phyloP scores from a whole-genome alignment of 1,140 invertebrate species.

The Bombyx mandarina region DNA sequence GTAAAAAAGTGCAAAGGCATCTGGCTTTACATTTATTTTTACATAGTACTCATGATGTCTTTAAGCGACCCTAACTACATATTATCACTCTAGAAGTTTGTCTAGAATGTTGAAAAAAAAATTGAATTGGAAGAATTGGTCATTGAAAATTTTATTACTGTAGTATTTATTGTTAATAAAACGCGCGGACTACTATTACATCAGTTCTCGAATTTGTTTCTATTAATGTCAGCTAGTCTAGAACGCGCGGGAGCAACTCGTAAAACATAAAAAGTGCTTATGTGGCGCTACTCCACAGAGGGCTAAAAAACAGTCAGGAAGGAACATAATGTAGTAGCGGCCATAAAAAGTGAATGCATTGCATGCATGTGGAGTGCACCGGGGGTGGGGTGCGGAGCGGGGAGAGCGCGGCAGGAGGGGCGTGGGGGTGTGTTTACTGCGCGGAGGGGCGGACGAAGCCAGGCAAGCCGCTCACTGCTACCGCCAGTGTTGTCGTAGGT shows the following conservation, averaged over 20 bases:
- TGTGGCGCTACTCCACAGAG: conserved; percentile 48
- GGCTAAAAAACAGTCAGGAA: conserved; percentile 57
- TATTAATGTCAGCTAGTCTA: conserved; percentile 45
- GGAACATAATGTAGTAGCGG: conserved; percentile 63
- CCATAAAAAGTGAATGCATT: conserved; percentile 66
- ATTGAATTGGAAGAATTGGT: too few relatives aligned
- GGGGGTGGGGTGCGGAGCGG: conserved; percentile 14
- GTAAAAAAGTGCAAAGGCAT: too few relatives aligned
- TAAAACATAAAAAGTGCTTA: conserved; percentile 67
- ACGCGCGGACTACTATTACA: too few relatives aligned
- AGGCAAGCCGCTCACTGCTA: conserved; percentile 29
- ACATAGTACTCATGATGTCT: too few relatives aligned
- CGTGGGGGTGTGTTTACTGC: conserved; percentile 60
- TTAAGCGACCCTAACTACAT: too few relatives aligned
- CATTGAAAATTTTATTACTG: too few relatives aligned
- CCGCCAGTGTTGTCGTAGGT: conserved; percentile 71
- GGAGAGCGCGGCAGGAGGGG: conserved; percentile 42
- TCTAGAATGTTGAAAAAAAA: too few relatives aligned
- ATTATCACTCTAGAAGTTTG: too few relatives aligned
- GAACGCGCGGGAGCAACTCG: conserved; percentile 43
- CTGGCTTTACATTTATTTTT: too few relatives aligned
- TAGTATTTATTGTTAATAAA: too few relatives aligned
- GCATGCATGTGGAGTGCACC: conserved; percentile 61
- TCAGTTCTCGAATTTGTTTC: conserved; percentile 51
- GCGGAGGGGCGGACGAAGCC: conserved; percentile 56